phyloP scores from a whole-genome alignment of 92 coral and sea anemone genomes.

The Phenganax marumi region DNA sequence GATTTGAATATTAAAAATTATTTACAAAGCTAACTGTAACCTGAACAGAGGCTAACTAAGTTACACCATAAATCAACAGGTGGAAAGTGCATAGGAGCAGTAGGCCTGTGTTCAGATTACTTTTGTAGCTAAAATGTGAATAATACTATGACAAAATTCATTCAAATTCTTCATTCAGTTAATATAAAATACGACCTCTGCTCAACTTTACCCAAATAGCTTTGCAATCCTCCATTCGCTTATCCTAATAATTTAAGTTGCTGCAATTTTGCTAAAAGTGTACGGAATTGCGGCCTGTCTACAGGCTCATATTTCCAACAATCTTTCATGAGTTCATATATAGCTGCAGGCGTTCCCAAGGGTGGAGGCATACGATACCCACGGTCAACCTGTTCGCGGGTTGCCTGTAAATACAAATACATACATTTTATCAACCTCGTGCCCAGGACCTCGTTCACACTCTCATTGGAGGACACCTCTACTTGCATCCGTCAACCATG shows the following conservation, averaged over 20 bases:
- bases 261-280: slow-evolving; percentile 64
- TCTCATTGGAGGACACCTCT: neutral
- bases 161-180: too few relatives aligned
- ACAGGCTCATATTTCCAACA: slow-evolving; percentile 75
- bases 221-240: neutral
- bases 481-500: neutral
- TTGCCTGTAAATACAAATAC: slow-evolving; percentile 58
- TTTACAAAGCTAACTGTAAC: too few relatives aligned
- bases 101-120: too few relatives aligned
- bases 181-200: too few relatives aligned
- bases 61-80: too few relatives aligned
- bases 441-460: too few relatives aligned
- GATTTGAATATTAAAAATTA: too few relatives aligned
- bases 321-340: slow-evolving; percentile 85
- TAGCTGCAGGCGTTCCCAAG: slow-evolving; percentile 73
- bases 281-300: slow-evolving; percentile 69
- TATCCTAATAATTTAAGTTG: slow-evolving; percentile 50
- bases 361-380: slow-evolving; percentile 98
- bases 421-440: neutral
- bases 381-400: slow-evolving; percentile 87
- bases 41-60: too few relatives aligned
- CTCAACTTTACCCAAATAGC: too few relatives aligned
- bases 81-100: too few relatives aligned
- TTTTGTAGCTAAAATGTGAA: too few relatives aligned
- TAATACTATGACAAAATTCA: too few relatives aligned